Base-by-base conservation (phyloP, 2,888 invertebrate species). In the Drosophila limbata region DNA sequence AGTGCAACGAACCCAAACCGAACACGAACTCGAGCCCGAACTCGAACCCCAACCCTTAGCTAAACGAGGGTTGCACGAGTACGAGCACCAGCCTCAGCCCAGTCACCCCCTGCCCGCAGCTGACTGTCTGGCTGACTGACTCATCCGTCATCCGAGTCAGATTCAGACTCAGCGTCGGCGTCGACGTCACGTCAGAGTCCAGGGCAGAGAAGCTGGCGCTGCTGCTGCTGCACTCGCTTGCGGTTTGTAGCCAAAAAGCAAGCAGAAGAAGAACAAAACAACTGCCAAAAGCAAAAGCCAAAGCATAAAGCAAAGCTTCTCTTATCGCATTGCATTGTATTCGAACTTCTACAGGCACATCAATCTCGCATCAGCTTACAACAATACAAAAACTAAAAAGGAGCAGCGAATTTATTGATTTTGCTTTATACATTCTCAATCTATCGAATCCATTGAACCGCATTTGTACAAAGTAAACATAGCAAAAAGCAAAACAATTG, bases 1-100 rank as follows among this genome's bases (percentile, higher is more conserved):
- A 79, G 84, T 84, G 84, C 84, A 84, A 85, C 84, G 84, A 84
- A 84, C 83, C 66, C 66, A 37, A 73, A 31, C 10, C 51, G 42
- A 42, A 19, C 40, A n/a, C 28, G 15, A n/a, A 17, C 42, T 45
- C 31, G 15, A 15, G 25, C 15, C n/a, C 50, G 47, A 65, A 44
- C 15, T 9, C 50, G 47, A 65, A 44, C 28, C 42, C 61, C 56
- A 66, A 44, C 66, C 73, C 67, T 72, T 50, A 42, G 44, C n/a
- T n/a, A 8, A 50, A 62, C 78, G 59, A 61, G 76, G 76, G 75
- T 76, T 77, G 78, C 53, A 57, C 50, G 31, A 19, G 35, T 10
- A 37, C n/a, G 48, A 59, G 78, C 53, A 57, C 50, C 28, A 21
- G 35, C 13, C 31, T n/a, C 52, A 59, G 59, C 73, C 60, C 60